Conservation (phyloP, 2,113 vertebrate species). For the Rhinogobius similis region DNA sequence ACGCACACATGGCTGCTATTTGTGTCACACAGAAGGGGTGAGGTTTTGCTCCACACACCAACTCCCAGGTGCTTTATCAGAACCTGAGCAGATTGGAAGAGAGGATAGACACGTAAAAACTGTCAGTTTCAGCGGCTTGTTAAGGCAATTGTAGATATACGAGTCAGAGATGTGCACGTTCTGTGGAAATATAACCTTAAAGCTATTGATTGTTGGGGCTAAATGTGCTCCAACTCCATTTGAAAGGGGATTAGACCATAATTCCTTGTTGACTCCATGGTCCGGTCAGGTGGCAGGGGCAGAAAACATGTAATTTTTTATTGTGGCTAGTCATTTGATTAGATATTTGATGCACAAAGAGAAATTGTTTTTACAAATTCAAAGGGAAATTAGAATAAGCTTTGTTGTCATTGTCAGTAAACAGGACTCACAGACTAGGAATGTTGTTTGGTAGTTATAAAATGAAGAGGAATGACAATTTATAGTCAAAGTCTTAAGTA, state of each 20-base stretch:
- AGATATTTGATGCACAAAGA: not conserved
- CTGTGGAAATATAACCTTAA: conserved; percentile 34
- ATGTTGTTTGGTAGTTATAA: not conserved
- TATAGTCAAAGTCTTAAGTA: too few relatives aligned
- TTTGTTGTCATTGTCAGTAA: not conserved
- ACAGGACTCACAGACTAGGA: not conserved
- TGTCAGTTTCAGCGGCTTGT: conserved; percentile 17
- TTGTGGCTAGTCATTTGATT: not conserved
- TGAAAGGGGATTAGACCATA: conserved; percentile 31
- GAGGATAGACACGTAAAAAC: conserved; percentile 28
- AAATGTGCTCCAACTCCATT: conserved; percentile 21
- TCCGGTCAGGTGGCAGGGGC: conserved; percentile 3
- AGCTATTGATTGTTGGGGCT: conserved; percentile 11
- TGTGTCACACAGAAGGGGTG: conserved; percentile 66
- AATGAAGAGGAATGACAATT: too few relatives aligned
- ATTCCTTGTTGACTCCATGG: conserved; percentile 27
- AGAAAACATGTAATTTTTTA: conserved; percentile 5
- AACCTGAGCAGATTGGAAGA: conserved; percentile 68
- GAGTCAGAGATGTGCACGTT: conserved; percentile 45
- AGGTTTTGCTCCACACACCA: conserved; percentile 60
- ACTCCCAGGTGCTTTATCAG: conserved; percentile 71
- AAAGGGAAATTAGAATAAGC: not conserved
- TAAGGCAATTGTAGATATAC: conserved; percentile 40
- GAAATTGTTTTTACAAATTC: not conserved
- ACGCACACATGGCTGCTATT: conserved; percentile 57